Evolutionary conservation across 2,797 vertebrate species (phyloP).

Genomic region (Leptodactylus fallax): DNA sequence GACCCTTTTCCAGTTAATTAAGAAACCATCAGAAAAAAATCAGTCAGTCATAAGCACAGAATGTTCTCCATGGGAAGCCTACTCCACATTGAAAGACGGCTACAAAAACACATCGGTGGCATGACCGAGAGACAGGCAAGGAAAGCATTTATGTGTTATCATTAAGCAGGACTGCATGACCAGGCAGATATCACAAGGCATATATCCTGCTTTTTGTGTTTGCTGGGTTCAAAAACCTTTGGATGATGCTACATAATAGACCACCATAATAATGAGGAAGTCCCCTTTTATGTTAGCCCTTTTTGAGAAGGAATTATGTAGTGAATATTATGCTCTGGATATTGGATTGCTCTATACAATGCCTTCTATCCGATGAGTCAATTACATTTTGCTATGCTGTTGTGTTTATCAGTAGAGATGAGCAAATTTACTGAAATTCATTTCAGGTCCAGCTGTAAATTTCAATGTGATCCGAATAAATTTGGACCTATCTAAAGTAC

Average conservation of each 20-base stretch:
- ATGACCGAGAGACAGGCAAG: neutral
- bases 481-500: too few relatives aligned
- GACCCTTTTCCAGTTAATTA: constrained; percentile 77
- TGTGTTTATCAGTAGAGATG: too few relatives aligned
- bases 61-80: constrained; percentile 41
- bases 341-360: too few relatives aligned
- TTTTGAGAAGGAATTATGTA: neutral
- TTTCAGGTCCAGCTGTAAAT: too few relatives aligned
- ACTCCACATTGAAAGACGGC: constrained; percentile 9
- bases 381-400: too few relatives aligned
- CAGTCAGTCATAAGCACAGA: constrained; percentile 39
- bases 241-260: neutral
- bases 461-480: too few relatives aligned
- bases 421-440: too few relatives aligned
- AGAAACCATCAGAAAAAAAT: constrained; percentile 74
- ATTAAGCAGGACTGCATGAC: neutral
- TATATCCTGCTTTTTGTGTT: neutral
- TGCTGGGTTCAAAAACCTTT: neutral
- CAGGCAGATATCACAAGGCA: too few relatives aligned
- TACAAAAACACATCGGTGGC: constrained; percentile 12
- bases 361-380: too few relatives aligned
- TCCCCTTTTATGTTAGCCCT: neutral
- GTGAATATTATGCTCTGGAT: neutral
- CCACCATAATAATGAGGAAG: neutral
- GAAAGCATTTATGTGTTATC: constrained; percentile 3